Evolutionary conservation across 2,888 invertebrate species (phyloP).

Genomic region (Ariolimax columbianus): DNA sequence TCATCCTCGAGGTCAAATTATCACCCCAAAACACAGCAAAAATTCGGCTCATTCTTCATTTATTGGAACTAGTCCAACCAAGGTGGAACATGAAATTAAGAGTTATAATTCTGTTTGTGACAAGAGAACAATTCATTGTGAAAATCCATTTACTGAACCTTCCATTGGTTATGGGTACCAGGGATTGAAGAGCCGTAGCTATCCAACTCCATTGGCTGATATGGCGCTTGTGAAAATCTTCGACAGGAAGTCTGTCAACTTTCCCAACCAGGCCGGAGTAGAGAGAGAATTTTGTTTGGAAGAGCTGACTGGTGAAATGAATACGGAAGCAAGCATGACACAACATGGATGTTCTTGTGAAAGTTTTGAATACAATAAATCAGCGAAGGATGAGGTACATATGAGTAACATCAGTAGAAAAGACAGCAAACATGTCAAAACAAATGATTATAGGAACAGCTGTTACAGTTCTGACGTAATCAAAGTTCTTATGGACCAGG

Average conservation of each 20-base stretch:
- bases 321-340: not conserved
- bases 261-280: not conserved
- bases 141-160: slow-evolving; percentile 33
- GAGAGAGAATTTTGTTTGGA: not conserved
- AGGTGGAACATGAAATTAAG: not conserved
- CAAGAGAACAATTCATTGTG: slow-evolving; percentile 20
- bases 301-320: not conserved
- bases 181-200: not conserved
- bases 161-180: not conserved
- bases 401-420: not conserved
- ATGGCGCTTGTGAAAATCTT: not conserved
- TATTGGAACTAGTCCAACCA: not conserved
- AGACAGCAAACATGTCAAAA: not conserved
- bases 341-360: not conserved
- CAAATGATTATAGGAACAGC: slow-evolving; percentile 19
- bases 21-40: not conserved
- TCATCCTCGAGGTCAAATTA: not conserved
- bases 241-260: not conserved
- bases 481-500: slow-evolving; percentile 64
- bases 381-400: not conserved
- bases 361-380: not conserved
- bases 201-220: not conserved
- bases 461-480: slow-evolving; percentile 63
- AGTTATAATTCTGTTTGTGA: not conserved
- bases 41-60: not conserved